Base-by-base conservation (phyloP, 1,140 invertebrate species). In the Pararge aegeria region DNA sequence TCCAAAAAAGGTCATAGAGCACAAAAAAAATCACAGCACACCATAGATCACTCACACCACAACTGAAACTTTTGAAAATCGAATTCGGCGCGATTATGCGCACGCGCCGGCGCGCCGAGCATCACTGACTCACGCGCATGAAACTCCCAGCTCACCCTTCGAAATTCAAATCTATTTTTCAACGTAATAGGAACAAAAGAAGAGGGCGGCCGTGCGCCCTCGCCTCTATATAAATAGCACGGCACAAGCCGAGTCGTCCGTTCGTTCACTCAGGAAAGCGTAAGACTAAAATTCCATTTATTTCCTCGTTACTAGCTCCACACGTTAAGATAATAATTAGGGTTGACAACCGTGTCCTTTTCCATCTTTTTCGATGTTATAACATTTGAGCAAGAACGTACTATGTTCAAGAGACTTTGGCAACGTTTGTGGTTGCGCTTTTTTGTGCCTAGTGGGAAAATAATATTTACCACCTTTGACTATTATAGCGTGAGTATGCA, bases 101-200 rank as follows among this genome's bases (percentile, higher is more conserved):
- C 80, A 77, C 80, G 78, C 78, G 82, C 76, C 75, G 79, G 70
- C 75, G 73, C 70, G 68, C 64, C 65, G 68, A 59, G 70, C 77
- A 69, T 70, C 72, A 86, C 85, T 88, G 85, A 86, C 79, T 88
- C 85, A 87, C 53, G 68, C 77, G 63, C 77, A 76, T 78, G 75
- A 75, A 77, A 80, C 27, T 27, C 27, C 4, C 27, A 27, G 7
- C 10, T 34, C 80, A 80, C 80, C 80, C 78, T 83, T 74, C 20
- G 46, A 49, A 49, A 27, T 27, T 27, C 76, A 58, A 61, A 64
- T 88, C 85, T 88, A 88, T 88, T 88, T 88, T 84, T 80, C 75
- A 79, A 78, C 73, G 73, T 75, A 88, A 89, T 78, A 85, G 75
- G 80, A 89, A 89, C 85, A 89, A 89, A 89, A 88, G 78, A 78